Conservation (phyloP, 2,797 vertebrate species). For the Synaphobranchus kaupii region DNA sequence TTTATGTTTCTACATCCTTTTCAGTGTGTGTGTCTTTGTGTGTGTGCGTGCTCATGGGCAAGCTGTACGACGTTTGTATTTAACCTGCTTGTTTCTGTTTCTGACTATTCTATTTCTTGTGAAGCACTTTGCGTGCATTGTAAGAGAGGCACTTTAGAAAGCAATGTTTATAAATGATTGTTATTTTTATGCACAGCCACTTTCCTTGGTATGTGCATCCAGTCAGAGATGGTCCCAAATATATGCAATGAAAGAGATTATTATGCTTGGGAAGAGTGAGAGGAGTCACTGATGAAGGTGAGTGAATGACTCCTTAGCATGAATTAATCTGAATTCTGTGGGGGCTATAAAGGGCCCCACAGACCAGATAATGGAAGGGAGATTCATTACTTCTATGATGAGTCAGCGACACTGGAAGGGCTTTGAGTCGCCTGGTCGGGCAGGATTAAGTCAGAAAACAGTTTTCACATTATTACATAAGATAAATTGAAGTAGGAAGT, state of each 20-base stretch:
- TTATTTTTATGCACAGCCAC: neutral
- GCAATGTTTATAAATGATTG: neutral
- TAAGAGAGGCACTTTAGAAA: neutral
- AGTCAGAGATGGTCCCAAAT: neutral
- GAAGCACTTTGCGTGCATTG: neutral
- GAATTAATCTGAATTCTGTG: neutral
- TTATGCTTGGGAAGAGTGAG: neutral
- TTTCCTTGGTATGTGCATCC: neutral
- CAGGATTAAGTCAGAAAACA: neutral
- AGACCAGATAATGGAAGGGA: neutral
- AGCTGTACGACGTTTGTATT: neutral
- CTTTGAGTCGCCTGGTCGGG: neutral
- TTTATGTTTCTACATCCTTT: neutral
- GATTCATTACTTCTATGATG: neutral
- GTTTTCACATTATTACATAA: neutral
- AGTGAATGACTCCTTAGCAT: neutral
- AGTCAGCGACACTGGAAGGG: neutral
- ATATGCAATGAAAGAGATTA: neutral
- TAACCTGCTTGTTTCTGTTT: neutral
- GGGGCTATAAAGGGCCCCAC: neutral
- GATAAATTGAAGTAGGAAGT: neutral
- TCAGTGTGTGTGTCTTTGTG: neutral
- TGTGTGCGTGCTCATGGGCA: neutral
- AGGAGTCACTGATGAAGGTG: neutral
- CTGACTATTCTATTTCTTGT: neutral